Evolutionary conservation across 2,113 vertebrate genomes (phyloP).

Genomic region (Mirounga angustirostris): DNA sequence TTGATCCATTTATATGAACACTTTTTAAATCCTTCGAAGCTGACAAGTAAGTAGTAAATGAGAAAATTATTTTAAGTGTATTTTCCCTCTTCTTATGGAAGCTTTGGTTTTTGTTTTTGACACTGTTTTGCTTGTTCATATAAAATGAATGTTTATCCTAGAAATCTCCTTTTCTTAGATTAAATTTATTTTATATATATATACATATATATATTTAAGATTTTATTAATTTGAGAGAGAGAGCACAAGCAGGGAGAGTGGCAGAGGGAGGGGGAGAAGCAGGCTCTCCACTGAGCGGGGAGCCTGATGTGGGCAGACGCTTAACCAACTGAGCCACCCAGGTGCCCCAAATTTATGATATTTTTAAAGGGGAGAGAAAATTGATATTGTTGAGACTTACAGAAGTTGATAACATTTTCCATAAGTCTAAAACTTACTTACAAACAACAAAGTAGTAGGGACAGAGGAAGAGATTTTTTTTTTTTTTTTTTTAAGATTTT

Average conservation of each 20-base stretch:
- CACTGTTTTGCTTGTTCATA: not conserved
- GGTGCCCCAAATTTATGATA: not conserved
- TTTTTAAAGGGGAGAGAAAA: not conserved
- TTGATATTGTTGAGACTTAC: not conserved
- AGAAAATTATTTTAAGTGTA: not conserved
- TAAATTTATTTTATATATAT: not conserved
- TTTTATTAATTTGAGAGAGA: too few species aligned
- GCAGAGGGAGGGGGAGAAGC: too few species aligned
- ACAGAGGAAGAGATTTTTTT: not conserved
- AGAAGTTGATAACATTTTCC: not conserved
- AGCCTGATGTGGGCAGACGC: too few species aligned
- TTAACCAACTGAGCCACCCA: too few species aligned
- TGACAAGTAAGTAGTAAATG: not conserved
- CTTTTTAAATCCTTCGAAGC: not conserved
- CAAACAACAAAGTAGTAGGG: not conserved
- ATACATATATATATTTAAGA: too few species aligned
- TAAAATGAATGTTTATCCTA: not conserved
- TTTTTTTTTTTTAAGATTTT: not conserved
- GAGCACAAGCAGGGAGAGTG: too few species aligned
- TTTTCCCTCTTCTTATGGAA: not conserved
- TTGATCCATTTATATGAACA: not conserved
- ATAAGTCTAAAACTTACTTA: not conserved
- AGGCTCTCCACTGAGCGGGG: too few species aligned
- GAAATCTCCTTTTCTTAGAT: not conserved
- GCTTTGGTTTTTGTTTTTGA: not conserved